Conservation (phyloP, 2,113 vertebrate species). For the Atherinomorus stipes region DNA sequence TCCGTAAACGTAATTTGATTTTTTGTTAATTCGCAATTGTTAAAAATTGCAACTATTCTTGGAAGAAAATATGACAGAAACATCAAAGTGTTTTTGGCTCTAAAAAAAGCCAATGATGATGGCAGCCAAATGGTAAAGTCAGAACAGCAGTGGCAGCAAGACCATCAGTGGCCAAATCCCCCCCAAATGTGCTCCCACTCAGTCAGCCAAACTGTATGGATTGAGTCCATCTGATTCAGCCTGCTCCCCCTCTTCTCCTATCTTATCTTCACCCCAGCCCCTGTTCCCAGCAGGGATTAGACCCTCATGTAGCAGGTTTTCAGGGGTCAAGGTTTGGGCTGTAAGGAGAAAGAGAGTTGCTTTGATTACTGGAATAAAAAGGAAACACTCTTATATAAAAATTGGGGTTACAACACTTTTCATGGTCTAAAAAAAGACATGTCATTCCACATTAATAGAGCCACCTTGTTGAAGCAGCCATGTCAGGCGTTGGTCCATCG, state of each 20-base stretch:
- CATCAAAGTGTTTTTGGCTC: not conserved
- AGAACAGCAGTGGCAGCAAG: not conserved
- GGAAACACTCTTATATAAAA: too few species aligned
- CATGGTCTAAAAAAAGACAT: not conserved
- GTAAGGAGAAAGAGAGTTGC: not conserved
- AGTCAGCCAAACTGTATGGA: not conserved
- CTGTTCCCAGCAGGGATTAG: conserved; percentile 19
- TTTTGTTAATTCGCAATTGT: not conserved
- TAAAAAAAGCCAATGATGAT: not conserved
- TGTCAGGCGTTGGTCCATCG: conserved; percentile 18
- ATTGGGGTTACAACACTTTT: too few species aligned
- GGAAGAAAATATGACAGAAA: too few species aligned
- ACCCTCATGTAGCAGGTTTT: too few species aligned
- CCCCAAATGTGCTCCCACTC: not conserved
- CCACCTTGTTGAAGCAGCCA: not conserved
- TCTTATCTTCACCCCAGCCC: not conserved
- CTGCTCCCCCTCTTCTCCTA: not conserved
- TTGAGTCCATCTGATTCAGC: conserved; percentile 23
- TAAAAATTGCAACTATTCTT: too few species aligned
- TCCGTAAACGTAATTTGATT: not conserved
- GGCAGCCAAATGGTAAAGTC: too few species aligned
- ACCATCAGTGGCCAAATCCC: not conserved
- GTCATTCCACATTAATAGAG: too few species aligned
- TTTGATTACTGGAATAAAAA: too few species aligned
- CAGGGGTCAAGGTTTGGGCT: not conserved